phyloP scores from a whole-genome alignment of 1,140 invertebrate species.

The Brachionus asplanchnoidis region DNA sequence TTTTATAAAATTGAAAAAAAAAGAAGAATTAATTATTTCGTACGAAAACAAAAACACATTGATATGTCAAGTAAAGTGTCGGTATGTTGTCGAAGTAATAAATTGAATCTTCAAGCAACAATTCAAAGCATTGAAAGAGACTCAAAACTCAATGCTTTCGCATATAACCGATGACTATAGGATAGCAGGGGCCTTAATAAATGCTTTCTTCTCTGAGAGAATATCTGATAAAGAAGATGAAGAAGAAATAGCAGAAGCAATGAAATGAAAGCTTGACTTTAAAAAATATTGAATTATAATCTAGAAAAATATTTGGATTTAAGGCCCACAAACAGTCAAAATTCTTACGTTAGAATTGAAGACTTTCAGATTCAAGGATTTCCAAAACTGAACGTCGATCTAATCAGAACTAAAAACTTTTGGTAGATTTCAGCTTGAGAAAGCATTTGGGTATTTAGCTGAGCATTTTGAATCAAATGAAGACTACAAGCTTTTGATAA shows the following conservation, averaged over 20 bases:
- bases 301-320: background rate
- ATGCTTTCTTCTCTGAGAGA: background rate
- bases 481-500: background rate
- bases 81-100: too few species aligned
- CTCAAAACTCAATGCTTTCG: background rate
- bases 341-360: background rate
- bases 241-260: background rate
- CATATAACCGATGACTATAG: background rate
- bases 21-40: too few species aligned
- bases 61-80: too few species aligned
- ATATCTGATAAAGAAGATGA: background rate
- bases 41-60: too few species aligned
- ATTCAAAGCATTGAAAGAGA: too few species aligned
- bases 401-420: background rate
- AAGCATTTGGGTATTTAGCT: background rate
- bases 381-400: background rate
- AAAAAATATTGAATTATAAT: too few species aligned
- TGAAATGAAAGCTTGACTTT: background rate
- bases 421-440: background rate
- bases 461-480: background rate
- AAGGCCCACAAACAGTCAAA: background rate
- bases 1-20: too few species aligned
- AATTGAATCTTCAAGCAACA: too few species aligned
- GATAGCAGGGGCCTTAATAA: background rate
- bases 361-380: background rate